These are phyloP conservation scores for Scrobipalpa atriplicella DNA, from an alignment of 2,888 invertebrate genomes.

Conservation along the genomic window DNA sequence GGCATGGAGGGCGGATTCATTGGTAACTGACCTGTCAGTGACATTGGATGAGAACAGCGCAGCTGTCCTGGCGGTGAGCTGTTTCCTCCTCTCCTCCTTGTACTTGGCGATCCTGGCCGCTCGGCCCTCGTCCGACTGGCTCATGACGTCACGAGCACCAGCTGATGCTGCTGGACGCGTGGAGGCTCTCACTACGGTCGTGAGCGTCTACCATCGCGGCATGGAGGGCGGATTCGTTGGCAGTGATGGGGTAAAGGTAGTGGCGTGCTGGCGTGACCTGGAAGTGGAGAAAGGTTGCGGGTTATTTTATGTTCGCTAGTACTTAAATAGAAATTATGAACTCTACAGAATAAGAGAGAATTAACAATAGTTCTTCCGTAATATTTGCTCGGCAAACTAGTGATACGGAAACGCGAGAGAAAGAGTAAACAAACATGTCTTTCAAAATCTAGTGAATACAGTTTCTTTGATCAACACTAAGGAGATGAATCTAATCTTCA, in stretches of 20 bases:
- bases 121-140: conserved; percentile 75
- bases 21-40: conserved; percentile 65
- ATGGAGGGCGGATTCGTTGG: conserved; percentile 78
- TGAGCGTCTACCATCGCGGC: conserved; percentile 75
- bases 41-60: conserved; percentile 86
- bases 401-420: no score
- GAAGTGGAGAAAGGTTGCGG: conserved; percentile 46
- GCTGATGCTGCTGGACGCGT: conserved; percentile 40
- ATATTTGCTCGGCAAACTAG: no score
- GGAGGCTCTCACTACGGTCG: conserved; percentile 50
- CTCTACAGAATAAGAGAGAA: no score
- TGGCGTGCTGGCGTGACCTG: conserved; percentile 61
- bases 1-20: conserved; percentile 75
- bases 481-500: no score
- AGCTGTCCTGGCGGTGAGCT: conserved; percentile 84
- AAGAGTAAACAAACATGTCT: no score
- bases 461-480: no score
- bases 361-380: no score
- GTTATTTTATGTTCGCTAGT: background rate
- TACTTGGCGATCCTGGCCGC: conserved; percentile 87
- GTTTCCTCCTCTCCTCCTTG: conserved; percentile 88
- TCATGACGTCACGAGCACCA: conserved; percentile 73
- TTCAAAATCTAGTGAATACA: no score
- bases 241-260: conserved; percentile 72
- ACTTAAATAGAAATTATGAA: background rate